phyloP scores from a whole-genome alignment of 2,113 vertebrate species.

The Plotosus lineatus region DNA sequence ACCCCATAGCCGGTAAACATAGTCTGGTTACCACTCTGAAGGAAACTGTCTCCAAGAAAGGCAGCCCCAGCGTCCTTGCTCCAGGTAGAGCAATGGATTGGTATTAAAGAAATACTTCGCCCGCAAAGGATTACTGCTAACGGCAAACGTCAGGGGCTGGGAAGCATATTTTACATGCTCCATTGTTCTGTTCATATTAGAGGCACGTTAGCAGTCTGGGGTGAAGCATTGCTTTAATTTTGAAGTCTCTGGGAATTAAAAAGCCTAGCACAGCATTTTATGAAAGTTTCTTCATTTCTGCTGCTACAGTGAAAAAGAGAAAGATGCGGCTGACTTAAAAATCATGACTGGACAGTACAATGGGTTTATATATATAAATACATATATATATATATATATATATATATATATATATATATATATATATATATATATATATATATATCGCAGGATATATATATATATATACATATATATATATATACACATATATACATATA shows the following conservation, averaged over 20 bases:
- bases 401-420: too few relatives aligned
- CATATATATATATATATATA: too few relatives aligned
- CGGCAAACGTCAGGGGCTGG: not conserved
- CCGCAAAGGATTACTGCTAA: conserved; percentile 1
- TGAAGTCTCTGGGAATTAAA: not conserved
- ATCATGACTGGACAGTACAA: too few relatives aligned
- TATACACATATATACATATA: too few relatives aligned
- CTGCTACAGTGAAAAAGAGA: too few relatives aligned
- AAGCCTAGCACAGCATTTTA: not conserved
- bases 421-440: too few relatives aligned
- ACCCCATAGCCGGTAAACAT: conserved; percentile 68
- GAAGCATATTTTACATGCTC: not conserved
- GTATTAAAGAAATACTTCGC: conserved; percentile 16
- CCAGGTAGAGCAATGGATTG: conserved; percentile 75
- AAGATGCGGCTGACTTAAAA: too few relatives aligned
- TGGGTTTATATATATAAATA: too few relatives aligned
- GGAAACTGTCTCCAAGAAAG: conserved; percentile 74
- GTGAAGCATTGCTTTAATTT: conserved; percentile 15
- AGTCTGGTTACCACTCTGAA: conserved; percentile 74
- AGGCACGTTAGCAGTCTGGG: not conserved
- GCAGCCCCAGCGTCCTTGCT: conserved; percentile 79
- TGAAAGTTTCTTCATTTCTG: not conserved
- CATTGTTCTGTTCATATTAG: not conserved
- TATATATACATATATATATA: too few relatives aligned
- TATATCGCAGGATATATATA: too few relatives aligned